A percentile compares a stretch with the other conserved stretches of the same genome.
These are phyloP conservation scores for Antigone vipio DNA, from an alignment of 2,113 vertebrate genomes.

Conservation along the genomic window DNA sequence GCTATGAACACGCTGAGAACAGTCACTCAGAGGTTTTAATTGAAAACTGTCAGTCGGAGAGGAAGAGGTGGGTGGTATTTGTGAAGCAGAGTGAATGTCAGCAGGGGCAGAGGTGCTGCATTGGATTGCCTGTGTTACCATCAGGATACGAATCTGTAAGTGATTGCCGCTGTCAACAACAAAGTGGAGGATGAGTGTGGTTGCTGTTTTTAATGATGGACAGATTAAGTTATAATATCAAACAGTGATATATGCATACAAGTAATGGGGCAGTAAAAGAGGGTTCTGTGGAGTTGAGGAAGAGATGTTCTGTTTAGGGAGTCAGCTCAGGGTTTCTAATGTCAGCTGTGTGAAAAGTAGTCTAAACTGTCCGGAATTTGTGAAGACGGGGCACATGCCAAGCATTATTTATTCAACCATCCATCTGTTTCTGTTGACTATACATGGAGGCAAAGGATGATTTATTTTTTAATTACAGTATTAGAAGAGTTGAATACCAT, in stretches of 20 bases:
- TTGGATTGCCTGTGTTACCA: background rate
- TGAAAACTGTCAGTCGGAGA: background rate
- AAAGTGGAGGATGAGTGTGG: background rate
- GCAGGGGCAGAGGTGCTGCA: background rate
- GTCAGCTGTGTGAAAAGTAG: background rate
- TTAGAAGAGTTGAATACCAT: background rate
- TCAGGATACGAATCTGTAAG: background rate
- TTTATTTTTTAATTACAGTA: background rate
- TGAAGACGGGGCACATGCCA: background rate
- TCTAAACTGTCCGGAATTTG: background rate
- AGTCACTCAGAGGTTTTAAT: background rate
- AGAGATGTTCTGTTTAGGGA: background rate
- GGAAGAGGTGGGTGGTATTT: constrained; percentile 25
- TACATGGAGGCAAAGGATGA: background rate
- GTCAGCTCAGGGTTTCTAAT: background rate
- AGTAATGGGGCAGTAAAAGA: background rate
- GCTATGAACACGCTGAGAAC: background rate
- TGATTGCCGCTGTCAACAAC: background rate
- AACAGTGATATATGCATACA: background rate
- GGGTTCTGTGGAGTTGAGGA: background rate
- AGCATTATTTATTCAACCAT: background rate
- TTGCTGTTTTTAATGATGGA: background rate
- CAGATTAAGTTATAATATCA: background rate
- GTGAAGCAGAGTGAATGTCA: background rate
- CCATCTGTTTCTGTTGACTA: background rate